Evolutionary conservation across 1,140 invertebrate genomes (phyloP).

Genomic region (Sarcophaga peregrina): DNA sequence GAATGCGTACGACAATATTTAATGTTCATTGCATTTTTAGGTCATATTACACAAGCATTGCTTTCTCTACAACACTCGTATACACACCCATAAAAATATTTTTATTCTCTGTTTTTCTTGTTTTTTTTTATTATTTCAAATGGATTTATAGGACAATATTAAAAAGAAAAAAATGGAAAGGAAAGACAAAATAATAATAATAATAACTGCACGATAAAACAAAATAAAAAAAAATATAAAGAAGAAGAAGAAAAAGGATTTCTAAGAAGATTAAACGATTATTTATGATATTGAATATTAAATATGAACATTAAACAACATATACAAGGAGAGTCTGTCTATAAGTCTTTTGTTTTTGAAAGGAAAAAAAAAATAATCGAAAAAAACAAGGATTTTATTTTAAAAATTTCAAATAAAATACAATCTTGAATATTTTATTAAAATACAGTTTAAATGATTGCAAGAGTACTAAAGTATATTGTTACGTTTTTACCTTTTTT

Average conservation of each 20-base stretch:
- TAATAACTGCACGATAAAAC: neutral
- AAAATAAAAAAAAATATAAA: neutral
- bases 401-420: neutral
- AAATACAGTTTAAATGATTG: neutral
- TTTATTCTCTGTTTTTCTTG: no score
- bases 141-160: neutral
- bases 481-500: no score
- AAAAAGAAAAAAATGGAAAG: neutral
- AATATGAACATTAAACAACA: neutral
- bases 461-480: no score
- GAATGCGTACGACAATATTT: slow-evolving; percentile 33
- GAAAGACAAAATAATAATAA: neutral
- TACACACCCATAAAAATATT: no score
- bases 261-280: neutral
- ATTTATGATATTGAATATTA: slow-evolving; percentile 15
- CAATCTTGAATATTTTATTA: neutral
- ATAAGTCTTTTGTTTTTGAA: neutral
- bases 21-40: slow-evolving; percentile 39
- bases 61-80: no score
- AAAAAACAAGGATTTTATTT: neutral
- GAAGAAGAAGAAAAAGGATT: neutral
- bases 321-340: no score
- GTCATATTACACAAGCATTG: slow-evolving; percentile 30
- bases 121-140: no score
- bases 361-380: neutral